These are phyloP conservation scores for Tetranychus piercei DNA, from an alignment of 2,888 invertebrate genomes.

Conservation along the genomic window DNA sequence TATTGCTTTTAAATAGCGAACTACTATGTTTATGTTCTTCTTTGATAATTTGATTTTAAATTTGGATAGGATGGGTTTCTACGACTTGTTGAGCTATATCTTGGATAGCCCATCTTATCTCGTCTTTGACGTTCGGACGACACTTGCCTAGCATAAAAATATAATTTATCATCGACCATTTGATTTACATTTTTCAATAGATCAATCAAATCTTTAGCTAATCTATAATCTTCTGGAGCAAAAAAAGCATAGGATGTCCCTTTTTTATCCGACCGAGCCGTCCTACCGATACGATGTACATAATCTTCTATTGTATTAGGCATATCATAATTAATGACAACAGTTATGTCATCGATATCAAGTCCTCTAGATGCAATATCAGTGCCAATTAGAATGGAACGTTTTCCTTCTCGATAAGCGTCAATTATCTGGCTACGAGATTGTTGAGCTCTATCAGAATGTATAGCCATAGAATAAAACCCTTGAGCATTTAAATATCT, in stretches of 20 bases:
- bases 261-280: slow-evolving; percentile 64
- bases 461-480: slow-evolving; percentile 39
- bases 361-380: slow-evolving; percentile 82
- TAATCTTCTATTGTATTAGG: slow-evolving; percentile 71
- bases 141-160: background rate
- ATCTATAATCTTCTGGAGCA: slow-evolving; percentile 44
- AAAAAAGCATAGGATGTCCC: slow-evolving; percentile 66
- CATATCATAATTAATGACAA: slow-evolving; percentile 74
- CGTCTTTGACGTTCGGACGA: background rate
- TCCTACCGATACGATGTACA: slow-evolving; percentile 79
- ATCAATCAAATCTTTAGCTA: background rate
- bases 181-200: background rate
- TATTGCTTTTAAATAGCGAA: too few relatives aligned
- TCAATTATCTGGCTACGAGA: slow-evolving; percentile 39
- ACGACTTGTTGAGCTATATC: background rate
- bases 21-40: too few relatives aligned
- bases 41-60: background rate
- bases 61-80: background rate
- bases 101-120: background rate
- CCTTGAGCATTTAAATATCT: slow-evolving; percentile 44
- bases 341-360: slow-evolving; percentile 71
- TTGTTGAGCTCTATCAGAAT: slow-evolving; percentile 41
- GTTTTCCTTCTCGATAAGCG: slow-evolving; percentile 61
- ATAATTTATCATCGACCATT: background rate
- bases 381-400: slow-evolving; percentile 74